Percentiles rank a stretch among this genome's conserved stretches.
Evolutionary conservation across 2,113 vertebrate genomes (phyloP).

Genomic region (Theropithecus gelada): DNA sequence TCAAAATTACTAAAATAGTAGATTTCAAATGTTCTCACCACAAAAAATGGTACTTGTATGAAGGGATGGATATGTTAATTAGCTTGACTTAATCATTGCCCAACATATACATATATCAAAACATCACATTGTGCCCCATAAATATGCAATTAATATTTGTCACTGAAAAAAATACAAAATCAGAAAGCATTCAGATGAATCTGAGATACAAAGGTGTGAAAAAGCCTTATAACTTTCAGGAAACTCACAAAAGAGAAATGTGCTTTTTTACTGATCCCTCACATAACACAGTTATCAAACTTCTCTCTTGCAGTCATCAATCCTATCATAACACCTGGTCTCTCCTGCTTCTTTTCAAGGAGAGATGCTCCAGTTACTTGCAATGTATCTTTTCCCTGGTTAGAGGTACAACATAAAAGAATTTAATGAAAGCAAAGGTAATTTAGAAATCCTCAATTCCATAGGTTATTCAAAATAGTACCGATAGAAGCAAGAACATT

Average conservation of each 20-base stretch:
- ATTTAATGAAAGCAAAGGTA: slow-evolving; percentile 15
- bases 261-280: neutral
- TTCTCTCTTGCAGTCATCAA: neutral
- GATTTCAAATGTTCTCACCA: neutral
- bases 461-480: slow-evolving; percentile 14
- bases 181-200: neutral
- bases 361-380: slow-evolving; percentile 13
- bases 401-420: neutral
- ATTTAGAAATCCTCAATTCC: neutral
- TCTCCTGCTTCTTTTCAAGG: neutral
- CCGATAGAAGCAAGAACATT: neutral
- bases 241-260: slow-evolving; percentile 23
- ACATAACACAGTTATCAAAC: neutral
- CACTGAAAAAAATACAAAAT: neutral
- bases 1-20: neutral
- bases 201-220: neutral
- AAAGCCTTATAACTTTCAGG: neutral
- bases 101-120: neutral
- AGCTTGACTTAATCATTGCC: neutral
- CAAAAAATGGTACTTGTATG: neutral
- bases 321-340: neutral
- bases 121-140: neutral
- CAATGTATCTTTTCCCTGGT: neutral
- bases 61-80: neutral
- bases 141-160: neutral